Evolutionary conservation across 1,140 invertebrate species (phyloP), one percentile per base, ranked within the genome.

Genomic region (Drosophila nannoptera): DNA sequence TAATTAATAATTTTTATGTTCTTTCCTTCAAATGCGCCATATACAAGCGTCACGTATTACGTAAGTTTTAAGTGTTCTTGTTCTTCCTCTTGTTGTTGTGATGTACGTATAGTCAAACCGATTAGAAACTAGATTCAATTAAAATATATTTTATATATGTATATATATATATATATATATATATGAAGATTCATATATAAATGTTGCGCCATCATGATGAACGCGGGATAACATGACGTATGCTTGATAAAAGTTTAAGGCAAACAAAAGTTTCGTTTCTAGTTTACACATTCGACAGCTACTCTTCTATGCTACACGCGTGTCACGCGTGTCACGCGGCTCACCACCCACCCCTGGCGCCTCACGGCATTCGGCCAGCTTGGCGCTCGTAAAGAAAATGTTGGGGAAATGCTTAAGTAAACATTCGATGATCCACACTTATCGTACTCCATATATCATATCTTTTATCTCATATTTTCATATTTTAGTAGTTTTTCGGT

Each of bases 181-280:
- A 22, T 22, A 22, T 22, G 22, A 22, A 22, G 22, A 22, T 22
- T 22, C 22, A 22, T 22, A 22, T 2, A 22, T 22, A 66, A 66
- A 40, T 65, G 35, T 33, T 52, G 31, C 9, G 40, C 49, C 72
- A 63, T 73, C 65, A 31, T 56, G 65, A 46, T 71, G 11, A 4
- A 12, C 40, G 36, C 36, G 11, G 8, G 36, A 38, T 38, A 38
- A 4, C 54, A 55, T 63, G 45, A 56, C 61, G 29, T 52, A 70
- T 59, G 53, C 59, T 68, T 71, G 63, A 72, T 76, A 67, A 60
- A 63, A 76, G 61, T 75, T 80, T 86, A 86, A 86, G 81, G 81
- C 81, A 86, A 88, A 88, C 78, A 87, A 88, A 88, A 88, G 87
- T 88, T 88, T 88, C 87, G 69, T 87, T 88, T 77, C 81, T 88